Evolutionary conservation across 1,140 invertebrate species (phyloP), one percentile per base, ranked within the genome.

Genomic region (Ceratosolen fusciceps): DNA sequence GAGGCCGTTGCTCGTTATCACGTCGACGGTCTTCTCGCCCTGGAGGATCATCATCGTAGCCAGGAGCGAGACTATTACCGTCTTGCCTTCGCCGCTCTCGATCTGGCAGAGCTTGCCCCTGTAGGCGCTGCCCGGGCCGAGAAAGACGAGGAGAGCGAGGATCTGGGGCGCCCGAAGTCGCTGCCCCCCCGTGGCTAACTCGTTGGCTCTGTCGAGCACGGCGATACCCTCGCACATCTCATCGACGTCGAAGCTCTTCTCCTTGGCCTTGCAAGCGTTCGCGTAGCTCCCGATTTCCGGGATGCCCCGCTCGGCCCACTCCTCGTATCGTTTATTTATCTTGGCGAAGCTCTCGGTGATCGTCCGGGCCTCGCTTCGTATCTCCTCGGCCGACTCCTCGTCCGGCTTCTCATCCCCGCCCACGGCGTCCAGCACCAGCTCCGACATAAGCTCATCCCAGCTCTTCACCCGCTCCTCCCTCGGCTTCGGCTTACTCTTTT

Each of bases 1-100:
- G 2, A 86, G 79, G 0, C 80, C 67, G 1, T 83, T 85, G n/a
- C 85, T 86, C n/a, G 86, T 87, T 52, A 87, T 82, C 2, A 87
- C 79, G 58, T 87, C 83, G 1, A 86, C 82, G 4, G 52, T 47
- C 52, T 82, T 83, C 31, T 84, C 71, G 0, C 82, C 83, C 37
- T 71, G 76, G 2, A 84, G 72, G 19, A 83, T 83, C 77, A 81
- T 79, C 24, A 83, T 79, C 19, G 83, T 83, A 12, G 85, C 80
- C 2, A 81, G 65, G 4, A 83, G 75, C 19, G 84, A 83, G 2
- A 85, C 84, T 37, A 87, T 87, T 12, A 85, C 73, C 0, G 85
- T 83, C 77, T 87, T 87, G 31, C 85, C 86, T 81, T 85, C 86
- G 2, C 86, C 85, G 58, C 79, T 82, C n/a, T 82, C 77, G 12